phyloP scores from a whole-genome alignment of 2,113 vertebrate species.

The Gadus chalcogrammus region DNA sequence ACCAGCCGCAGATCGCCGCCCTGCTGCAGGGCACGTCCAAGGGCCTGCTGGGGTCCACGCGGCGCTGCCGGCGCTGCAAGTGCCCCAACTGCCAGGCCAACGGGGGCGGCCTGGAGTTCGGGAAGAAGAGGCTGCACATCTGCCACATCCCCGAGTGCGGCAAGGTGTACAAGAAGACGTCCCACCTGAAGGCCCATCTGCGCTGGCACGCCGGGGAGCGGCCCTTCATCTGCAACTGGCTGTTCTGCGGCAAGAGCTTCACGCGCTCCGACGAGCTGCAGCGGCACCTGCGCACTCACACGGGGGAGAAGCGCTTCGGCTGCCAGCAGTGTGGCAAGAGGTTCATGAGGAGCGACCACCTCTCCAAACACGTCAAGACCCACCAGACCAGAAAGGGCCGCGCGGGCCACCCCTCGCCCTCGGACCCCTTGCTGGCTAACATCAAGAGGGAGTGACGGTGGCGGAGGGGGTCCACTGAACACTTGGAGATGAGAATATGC shows the following conservation, averaged over 20 bases:
- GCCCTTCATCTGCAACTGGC: slow-evolving; percentile 86
- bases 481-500: slow-evolving; percentile 18
- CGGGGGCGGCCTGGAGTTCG: slow-evolving; percentile 70
- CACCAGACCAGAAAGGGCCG: slow-evolving; percentile 79
- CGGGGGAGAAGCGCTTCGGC: slow-evolving; percentile 83
- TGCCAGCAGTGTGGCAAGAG: slow-evolving; percentile 83
- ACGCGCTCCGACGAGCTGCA: slow-evolving; percentile 85
- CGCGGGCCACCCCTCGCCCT: slow-evolving; percentile 46
- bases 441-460: slow-evolving; percentile 76
- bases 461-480: not conserved
- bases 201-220: slow-evolving; percentile 85
- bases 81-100: slow-evolving; percentile 82
- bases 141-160: slow-evolving; percentile 84
- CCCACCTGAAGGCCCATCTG: slow-evolving; percentile 86
- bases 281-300: slow-evolving; percentile 84
- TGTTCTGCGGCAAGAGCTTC: slow-evolving; percentile 86
- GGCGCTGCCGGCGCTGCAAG: slow-evolving; percentile 81
- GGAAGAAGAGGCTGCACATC: slow-evolving; percentile 82
- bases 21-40: slow-evolving; percentile 81
- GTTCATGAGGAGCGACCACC: slow-evolving; percentile 85
- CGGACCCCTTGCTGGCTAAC: slow-evolving; percentile 63
- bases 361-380: slow-evolving; percentile 84
- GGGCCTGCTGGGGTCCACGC: slow-evolving; percentile 75
- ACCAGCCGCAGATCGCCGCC: slow-evolving; percentile 80
- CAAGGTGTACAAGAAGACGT: slow-evolving; percentile 86